phyloP scores from a whole-genome alignment of 2,888 invertebrate species.

The Itoplectis maculator region DNA sequence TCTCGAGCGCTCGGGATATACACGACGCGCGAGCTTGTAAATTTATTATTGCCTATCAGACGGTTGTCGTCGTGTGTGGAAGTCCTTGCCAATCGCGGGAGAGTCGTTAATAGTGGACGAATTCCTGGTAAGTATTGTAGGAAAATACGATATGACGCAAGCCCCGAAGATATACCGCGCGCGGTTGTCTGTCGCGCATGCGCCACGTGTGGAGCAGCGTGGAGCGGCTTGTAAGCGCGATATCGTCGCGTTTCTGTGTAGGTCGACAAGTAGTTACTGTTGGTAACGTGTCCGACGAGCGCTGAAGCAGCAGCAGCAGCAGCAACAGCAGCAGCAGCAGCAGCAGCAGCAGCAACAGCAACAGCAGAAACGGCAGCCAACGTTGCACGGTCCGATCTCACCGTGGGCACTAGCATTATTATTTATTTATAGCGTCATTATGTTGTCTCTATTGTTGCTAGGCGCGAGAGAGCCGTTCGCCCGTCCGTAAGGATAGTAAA shows the following conservation, averaged over 20 bases:
- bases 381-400: conserved; percentile 1
- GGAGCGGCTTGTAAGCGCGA: not conserved
- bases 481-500: conserved; percentile 18
- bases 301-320: not conserved
- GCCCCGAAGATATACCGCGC: conserved; percentile 57
- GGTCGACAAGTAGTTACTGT: conserved; percentile 15
- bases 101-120: conserved; percentile 62
- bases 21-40: conserved; percentile 40
- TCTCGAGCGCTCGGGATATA: too few relatives aligned
- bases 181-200: conserved; percentile 17
- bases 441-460: conserved; percentile 79
- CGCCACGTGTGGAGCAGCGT: not conserved
- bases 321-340: not conserved
- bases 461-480: conserved; percentile 22
- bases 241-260: not conserved
- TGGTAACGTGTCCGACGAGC: conserved; percentile 25
- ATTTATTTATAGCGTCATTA: conserved; percentile 83
- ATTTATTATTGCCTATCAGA: conserved; percentile 44
- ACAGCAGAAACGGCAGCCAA: not conserved
- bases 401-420: conserved; percentile 76
- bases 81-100: conserved; percentile 57
- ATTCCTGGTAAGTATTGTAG: conserved; percentile 62
- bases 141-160: conserved; percentile 50
- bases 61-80: conserved; percentile 9
- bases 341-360: too few relatives aligned